Evolutionary conservation across 1,140 invertebrate species (phyloP).

Genomic region (Phymorhynchus buccinoides): DNA sequence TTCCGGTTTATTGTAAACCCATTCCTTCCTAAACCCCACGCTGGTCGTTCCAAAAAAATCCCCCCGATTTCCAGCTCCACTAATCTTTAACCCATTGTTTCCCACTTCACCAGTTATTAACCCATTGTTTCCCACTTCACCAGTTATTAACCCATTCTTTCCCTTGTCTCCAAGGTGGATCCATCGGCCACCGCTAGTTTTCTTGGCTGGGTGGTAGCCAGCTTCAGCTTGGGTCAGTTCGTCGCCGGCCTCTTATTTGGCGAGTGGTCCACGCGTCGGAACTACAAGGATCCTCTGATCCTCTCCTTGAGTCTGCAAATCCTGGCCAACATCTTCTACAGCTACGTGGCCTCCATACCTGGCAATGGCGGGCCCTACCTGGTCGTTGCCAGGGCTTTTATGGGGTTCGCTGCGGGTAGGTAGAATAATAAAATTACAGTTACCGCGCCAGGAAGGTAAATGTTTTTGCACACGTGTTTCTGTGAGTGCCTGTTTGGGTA

Average conservation of each 20-base stretch:
- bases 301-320: conserved; percentile 83
- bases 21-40: no score
- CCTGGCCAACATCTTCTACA: conserved; percentile 85
- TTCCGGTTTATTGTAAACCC: no score
- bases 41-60: no score
- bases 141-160: neutral
- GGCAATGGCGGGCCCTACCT: conserved; percentile 81
- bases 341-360: conserved; percentile 81
- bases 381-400: conserved; percentile 83
- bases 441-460: no score
- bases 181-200: conserved; percentile 84
- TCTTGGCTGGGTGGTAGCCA: conserved; percentile 88
- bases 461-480: neutral
- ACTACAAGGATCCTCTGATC: conserved; percentile 82
- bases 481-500: no score
- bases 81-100: no score
- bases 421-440: no score
- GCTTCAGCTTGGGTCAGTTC: conserved; percentile 91
- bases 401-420: conserved; percentile 89
- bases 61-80: no score
- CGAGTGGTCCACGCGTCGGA: conserved; percentile 85
- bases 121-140: neutral
- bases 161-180: no score
- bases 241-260: conserved; percentile 89
- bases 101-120: no score